Percentiles rank a stretch among this genome's conserved stretches.
phyloP scores from a whole-genome alignment of 2,888 invertebrate genomes.

The Deilephila porcellus region DNA sequence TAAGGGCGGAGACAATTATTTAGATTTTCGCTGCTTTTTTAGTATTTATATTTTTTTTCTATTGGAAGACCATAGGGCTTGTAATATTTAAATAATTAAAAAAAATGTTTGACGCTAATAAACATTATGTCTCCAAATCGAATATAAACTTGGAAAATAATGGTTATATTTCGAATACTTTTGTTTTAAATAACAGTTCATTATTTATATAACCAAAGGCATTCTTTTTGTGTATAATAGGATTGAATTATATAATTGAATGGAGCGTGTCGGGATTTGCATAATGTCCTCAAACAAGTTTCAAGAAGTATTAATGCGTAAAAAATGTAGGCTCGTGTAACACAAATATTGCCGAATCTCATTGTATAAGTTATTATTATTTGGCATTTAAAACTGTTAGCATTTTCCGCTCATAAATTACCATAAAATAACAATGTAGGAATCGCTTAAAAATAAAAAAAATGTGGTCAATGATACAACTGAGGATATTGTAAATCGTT shows the following conservation, averaged over 20 bases:
- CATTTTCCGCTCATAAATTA: no score
- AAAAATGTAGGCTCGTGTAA: not conserved
- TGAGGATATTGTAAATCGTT: no score
- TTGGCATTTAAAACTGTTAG: not conserved
- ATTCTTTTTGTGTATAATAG: not conserved
- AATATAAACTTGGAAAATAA: not conserved
- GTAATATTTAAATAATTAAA: no score
- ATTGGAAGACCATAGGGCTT: no score
- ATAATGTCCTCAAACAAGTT: slow-evolving; percentile 15
- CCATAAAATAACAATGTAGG: no score
- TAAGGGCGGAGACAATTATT: not conserved
- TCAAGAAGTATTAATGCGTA: not conserved
- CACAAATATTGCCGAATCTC: not conserved
- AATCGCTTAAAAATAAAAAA: no score
- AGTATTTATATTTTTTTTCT: not conserved
- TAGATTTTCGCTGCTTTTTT: not conserved
- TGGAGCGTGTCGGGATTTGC: not conserved
- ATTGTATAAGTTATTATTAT: not conserved
- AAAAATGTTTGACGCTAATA: no score
- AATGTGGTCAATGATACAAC: no score
- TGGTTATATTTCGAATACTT: not conserved
- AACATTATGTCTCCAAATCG: no score
- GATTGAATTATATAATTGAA: not conserved
- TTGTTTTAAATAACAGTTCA: not conserved
- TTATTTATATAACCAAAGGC: not conserved